phyloP scores from a whole-genome alignment of 2,797 vertebrate species.

The Ispidina lecontei region DNA sequence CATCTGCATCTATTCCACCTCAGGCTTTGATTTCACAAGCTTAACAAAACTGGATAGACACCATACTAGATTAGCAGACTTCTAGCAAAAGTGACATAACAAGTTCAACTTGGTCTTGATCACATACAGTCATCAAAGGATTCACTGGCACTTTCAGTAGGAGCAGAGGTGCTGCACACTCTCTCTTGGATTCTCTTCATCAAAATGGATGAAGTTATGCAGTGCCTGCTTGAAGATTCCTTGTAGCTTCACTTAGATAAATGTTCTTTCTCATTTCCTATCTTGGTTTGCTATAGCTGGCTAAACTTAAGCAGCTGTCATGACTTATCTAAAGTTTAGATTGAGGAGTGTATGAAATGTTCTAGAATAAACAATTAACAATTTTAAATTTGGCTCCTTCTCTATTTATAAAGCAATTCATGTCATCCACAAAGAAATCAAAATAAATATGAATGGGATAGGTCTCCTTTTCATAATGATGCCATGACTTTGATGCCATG shows the following conservation, averaged over 20 bases:
- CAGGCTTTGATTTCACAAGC: constrained; percentile 27
- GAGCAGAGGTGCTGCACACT: not conserved
- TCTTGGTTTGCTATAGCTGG: not conserved
- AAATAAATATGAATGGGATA: not conserved
- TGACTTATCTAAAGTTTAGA: not conserved
- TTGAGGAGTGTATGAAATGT: not conserved
- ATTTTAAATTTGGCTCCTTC: not conserved
- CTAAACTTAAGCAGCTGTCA: not conserved
- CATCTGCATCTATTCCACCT: constrained; percentile 28
- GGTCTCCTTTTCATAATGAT: not conserved
- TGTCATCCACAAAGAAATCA: not conserved
- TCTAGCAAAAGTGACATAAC: constrained; percentile 24
- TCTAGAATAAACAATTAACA: not conserved
- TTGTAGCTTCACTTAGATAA: not conserved
- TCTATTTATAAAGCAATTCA: not conserved
- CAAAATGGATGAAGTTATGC: not conserved
- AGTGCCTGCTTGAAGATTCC: not conserved
- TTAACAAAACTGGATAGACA: constrained; percentile 1
- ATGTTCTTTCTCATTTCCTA: not conserved
- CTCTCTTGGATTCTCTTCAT: not conserved
- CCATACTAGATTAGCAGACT: constrained; percentile 4
- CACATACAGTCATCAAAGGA: not conserved
- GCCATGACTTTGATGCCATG: not conserved
- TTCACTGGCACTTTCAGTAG: not conserved
- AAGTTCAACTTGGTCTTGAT: constrained; percentile 8